A percentile compares a stretch with the other conserved stretches of the same genome.
These are phyloP conservation scores for Scalopus aquaticus DNA, from an alignment of 2,113 vertebrate genomes.

Conservation along the genomic window DNA sequence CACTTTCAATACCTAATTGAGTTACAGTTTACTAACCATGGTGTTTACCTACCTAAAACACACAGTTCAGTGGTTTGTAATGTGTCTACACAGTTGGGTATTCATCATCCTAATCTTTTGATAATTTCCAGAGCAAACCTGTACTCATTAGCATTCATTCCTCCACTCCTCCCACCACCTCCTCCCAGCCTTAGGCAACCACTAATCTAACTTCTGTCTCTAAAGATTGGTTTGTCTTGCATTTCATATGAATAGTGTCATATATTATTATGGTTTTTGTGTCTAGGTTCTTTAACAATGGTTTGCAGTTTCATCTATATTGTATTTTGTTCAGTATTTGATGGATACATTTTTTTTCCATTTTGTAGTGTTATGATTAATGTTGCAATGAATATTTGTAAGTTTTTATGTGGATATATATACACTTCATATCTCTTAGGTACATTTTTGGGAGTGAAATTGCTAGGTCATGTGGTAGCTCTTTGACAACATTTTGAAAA, in stretches of 20 bases:
- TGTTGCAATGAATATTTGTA: background rate
- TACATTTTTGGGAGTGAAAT: background rate
- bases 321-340: background rate
- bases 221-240: no score
- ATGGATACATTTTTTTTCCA: no score
- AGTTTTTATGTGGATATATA: no score
- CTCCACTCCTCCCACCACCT: background rate
- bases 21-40: background rate
- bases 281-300: no score
- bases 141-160: background rate
- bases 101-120: background rate
- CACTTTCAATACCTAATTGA: background rate
- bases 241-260: no score
- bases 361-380: background rate
- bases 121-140: background rate
- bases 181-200: no score
- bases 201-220: no score
- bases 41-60: background rate
- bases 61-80: no score
- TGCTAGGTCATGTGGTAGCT: background rate
- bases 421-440: background rate
- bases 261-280: no score
- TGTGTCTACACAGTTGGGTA: background rate
- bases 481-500: no score
- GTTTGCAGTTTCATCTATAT: no score